Evolutionary conservation across 2,797 vertebrate species (phyloP).

Genomic region (Myripristis murdjan): DNA sequence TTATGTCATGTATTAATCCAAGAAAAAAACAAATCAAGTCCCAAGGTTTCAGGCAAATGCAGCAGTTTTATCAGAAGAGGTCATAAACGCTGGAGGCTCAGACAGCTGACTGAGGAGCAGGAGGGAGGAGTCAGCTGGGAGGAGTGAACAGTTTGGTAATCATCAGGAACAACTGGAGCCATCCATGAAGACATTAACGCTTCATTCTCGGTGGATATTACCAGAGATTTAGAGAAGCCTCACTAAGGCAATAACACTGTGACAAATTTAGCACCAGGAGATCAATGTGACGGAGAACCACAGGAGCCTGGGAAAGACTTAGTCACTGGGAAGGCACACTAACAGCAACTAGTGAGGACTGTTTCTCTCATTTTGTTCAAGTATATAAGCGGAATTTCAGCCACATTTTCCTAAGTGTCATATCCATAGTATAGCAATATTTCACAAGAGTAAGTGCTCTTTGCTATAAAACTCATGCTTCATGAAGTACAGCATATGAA

Average conservation of each 20-base stretch:
- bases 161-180: conserved; percentile 53
- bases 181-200: conserved; percentile 77
- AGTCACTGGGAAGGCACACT: conserved; percentile 31
- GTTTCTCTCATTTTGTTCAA: background rate
- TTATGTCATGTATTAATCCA: no score
- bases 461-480: background rate
- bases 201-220: conserved; percentile 61
- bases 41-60: no score
- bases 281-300: conserved; percentile 56
- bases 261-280: conserved; percentile 72
- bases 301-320: conserved; percentile 59
- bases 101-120: background rate
- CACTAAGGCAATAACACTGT: conserved; percentile 66
- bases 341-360: conserved; percentile 4
- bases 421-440: background rate
- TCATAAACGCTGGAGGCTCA: background rate
- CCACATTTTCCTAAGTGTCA: background rate
- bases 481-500: background rate
- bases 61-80: background rate
- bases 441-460: background rate
- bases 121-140: conserved; percentile 24
- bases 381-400: background rate
- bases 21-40: no score
- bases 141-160: conserved; percentile 65
- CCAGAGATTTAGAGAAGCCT: conserved; percentile 57